A percentile compares a stretch with the other conserved stretches of the same genome.
Evolutionary conservation across 1,140 invertebrate genomes (phyloP).

Genomic region (Aethina tumida): DNA sequence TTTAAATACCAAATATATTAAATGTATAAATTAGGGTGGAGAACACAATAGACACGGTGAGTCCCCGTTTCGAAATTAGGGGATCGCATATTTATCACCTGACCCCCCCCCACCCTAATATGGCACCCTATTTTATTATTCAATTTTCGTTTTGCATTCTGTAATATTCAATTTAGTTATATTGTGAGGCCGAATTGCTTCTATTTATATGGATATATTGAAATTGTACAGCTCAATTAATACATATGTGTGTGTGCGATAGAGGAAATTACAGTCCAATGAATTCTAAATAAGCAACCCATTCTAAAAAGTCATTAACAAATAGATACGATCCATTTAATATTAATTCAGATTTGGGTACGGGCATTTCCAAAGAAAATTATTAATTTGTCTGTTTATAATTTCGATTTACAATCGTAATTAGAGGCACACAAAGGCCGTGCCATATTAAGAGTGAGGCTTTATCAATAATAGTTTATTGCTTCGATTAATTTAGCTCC

Average conservation of each 20-base stretch:
- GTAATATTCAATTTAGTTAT: conserved; percentile 30
- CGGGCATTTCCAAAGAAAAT: too few species aligned
- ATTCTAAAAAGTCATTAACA: too few species aligned
- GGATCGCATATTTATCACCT: conserved; percentile 24
- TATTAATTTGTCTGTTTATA: too few species aligned
- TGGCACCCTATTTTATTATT: conserved; percentile 25
- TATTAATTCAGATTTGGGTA: too few species aligned
- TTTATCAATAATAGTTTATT: too few species aligned
- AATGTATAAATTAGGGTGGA: conserved; percentile 23
- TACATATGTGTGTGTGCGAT: conserved; percentile 17
- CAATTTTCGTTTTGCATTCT: conserved; percentile 29
- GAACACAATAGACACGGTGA: conserved; percentile 18
- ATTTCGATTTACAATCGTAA: too few species aligned
- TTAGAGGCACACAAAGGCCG: too few species aligned
- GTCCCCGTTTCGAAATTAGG: conserved; percentile 19
- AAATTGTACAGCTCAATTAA: conserved; percentile 30
- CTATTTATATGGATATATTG: conserved; percentile 30
- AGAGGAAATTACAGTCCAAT: conserved; percentile 13
- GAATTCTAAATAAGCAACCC: conserved; percentile 21
- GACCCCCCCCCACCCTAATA: conserved; percentile 11
- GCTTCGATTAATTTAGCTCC: too few species aligned
- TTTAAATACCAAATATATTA: conserved; percentile 22
- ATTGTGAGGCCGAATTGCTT: conserved; percentile 28
- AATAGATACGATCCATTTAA: too few species aligned
- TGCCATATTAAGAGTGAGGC: too few species aligned